These are phyloP conservation scores for Aramus guarauna DNA, from an alignment of 2,113 vertebrate species.

Conservation along the genomic window DNA sequence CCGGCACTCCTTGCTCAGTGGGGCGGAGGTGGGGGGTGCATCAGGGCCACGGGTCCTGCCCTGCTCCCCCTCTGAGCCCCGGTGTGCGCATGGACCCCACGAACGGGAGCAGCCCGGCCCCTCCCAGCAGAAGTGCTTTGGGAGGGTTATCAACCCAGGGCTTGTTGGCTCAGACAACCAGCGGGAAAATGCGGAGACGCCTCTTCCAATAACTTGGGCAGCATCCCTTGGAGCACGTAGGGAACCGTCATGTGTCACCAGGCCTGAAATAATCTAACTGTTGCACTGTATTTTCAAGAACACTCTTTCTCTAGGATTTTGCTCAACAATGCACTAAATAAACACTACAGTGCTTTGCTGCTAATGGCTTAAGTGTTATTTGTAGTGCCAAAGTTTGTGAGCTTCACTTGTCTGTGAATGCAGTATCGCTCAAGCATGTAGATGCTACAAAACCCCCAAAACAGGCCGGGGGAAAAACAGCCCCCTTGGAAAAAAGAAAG, in stretches of 20 bases:
- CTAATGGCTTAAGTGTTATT: not conserved
- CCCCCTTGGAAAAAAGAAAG: not conserved
- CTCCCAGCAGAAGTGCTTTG: not conserved
- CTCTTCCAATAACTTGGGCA: fast-evolving
- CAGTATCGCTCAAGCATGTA: fast-evolving
- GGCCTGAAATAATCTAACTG: not conserved
- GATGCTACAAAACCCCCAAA: not conserved
- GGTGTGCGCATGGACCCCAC: fast-evolving
- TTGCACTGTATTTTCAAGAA: not conserved
- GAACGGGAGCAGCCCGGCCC: not conserved
- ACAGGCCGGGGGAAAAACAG: not conserved
- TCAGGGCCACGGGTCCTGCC: not conserved
- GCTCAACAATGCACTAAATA: not conserved
- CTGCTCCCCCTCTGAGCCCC: fast-evolving
- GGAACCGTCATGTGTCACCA: fast-evolving
- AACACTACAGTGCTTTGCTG: not conserved
- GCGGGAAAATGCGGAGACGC: fast-evolving
- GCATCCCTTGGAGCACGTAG: not conserved
- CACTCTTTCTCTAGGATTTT: not conserved
- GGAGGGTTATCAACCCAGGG: fast-evolving
- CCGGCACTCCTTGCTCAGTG: fast-evolving
- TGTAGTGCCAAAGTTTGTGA: not conserved
- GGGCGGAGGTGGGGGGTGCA: fast-evolving
- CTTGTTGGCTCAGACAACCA: not conserved
- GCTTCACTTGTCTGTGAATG: not conserved